phyloP scores from a whole-genome alignment of 2,797 vertebrate species.

The Peromyscus melanophrys region DNA sequence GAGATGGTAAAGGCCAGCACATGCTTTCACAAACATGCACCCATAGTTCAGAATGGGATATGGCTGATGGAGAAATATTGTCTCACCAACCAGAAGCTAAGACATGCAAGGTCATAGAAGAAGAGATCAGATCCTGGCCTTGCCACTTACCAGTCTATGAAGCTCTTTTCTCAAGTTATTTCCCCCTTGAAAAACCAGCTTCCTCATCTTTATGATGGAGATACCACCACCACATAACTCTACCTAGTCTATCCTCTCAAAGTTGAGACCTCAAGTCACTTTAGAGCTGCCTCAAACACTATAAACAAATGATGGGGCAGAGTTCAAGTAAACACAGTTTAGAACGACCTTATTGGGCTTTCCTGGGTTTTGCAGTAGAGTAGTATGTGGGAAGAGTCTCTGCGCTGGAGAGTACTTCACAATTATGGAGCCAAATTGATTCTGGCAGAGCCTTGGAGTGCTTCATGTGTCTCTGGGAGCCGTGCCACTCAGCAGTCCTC shows the following conservation, averaged over 20 bases:
- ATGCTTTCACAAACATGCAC: neutral
- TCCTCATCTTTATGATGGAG: neutral
- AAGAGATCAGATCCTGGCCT: neutral
- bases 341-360: conserved; percentile 31
- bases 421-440: conserved; percentile 70
- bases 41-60: neutral
- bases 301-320: conserved; percentile 3
- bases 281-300: neutral
- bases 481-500: neutral
- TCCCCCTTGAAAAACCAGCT: neutral
- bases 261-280: neutral
- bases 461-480: conserved; percentile 62
- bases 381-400: neutral
- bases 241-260: neutral
- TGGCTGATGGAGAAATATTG: neutral
- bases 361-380: conserved; percentile 32
- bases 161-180: neutral
- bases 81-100: neutral
- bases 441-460: conserved; percentile 56
- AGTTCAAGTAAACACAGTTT: conserved; percentile 45
- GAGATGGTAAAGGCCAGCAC: neutral
- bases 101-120: neutral
- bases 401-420: conserved; percentile 60
- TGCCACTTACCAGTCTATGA: neutral
- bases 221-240: neutral